Evolutionary conservation across 2,888 invertebrate genomes (phyloP).

Genomic region (Trachelus stipa): DNA sequence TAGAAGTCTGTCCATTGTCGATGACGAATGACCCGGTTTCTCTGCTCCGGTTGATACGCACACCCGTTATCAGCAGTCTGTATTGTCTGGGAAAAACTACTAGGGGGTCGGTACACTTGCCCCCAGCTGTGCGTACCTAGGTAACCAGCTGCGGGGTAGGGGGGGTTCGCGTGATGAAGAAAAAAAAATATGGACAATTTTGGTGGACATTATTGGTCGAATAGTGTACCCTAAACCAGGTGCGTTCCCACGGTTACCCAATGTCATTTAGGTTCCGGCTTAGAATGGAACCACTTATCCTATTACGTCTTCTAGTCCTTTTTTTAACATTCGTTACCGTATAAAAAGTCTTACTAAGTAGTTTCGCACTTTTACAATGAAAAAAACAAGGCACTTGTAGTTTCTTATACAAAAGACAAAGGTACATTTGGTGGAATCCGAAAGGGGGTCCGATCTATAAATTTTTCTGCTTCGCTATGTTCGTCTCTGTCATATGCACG

Average conservation of each 20-base stretch:
- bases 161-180: background rate
- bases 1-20: background rate
- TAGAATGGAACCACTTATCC: constrained; percentile 7
- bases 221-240: constrained; percentile 10
- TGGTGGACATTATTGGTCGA: background rate
- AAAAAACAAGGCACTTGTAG: background rate
- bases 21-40: background rate
- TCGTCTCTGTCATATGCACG: background rate
- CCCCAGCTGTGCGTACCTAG: background rate
- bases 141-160: background rate
- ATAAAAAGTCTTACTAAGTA: too few relatives aligned
- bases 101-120: background rate
- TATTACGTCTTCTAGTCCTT: constrained; percentile 11
- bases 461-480: background rate
- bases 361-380: too few relatives aligned
- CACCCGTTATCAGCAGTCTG: background rate
- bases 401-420: background rate
- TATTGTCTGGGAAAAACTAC: background rate
- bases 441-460: background rate
- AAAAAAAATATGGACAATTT: background rate
- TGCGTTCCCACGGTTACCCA: constrained; percentile 20
- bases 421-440: background rate
- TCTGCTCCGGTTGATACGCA: background rate
- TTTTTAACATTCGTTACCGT: background rate
- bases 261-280: background rate